Conservation (phyloP, 2,888 invertebrate species). For the Glyphotaelius pellucidus region DNA sequence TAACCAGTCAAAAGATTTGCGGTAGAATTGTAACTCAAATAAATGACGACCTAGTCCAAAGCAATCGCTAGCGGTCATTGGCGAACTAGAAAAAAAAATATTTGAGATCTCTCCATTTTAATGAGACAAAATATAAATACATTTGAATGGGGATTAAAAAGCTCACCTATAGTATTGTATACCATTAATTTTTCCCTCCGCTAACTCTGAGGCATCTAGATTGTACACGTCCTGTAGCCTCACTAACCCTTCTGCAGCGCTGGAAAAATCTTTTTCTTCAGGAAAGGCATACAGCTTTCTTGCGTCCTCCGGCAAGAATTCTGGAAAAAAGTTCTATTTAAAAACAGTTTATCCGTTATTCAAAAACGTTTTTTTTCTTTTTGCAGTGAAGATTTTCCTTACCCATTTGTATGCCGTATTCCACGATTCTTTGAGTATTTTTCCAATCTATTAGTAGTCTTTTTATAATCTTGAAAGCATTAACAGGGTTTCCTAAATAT, state of each 20-base stretch:
- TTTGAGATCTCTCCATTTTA: background rate
- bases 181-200: conserved; percentile 23
- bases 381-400: background rate
- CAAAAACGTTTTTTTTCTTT: background rate
- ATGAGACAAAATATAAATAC: background rate
- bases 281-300: background rate
- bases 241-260: conserved; percentile 28
- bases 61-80: conserved; percentile 91
- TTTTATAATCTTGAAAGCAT: conserved; percentile 30
- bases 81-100: conserved; percentile 73
- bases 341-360: background rate
- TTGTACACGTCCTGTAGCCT: conserved; percentile 23
- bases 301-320: background rate
- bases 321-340: background rate
- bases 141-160: background rate
- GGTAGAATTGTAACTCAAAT: conserved; percentile 94
- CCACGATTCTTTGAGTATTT: background rate
- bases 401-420: background rate
- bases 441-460: conserved; percentile 11
- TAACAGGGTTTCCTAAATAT: conserved; percentile 35
- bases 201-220: background rate
- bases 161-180: background rate
- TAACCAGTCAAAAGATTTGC: conserved; percentile 97
- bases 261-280: conserved; percentile 13
- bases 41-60: conserved; percentile 96